Conservation (phyloP, 2,888 invertebrate species). For the Cynaeus angustus region DNA sequence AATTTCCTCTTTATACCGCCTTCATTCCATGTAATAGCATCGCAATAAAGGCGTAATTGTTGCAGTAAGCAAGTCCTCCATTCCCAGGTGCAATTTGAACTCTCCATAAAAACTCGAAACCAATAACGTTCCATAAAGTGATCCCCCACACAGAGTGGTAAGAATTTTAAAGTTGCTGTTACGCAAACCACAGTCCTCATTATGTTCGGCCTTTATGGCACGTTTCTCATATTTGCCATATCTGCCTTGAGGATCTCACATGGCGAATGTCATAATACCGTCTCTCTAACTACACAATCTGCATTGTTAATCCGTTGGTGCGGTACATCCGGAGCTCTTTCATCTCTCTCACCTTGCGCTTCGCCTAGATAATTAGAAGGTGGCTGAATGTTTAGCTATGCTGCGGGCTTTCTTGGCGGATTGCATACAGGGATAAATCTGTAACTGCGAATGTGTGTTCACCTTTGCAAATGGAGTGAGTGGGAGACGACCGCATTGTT, state of each 20-base stretch:
- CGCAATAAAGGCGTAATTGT: slow-evolving; percentile 8
- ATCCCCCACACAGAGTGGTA: slow-evolving; percentile 14
- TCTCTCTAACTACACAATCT: slow-evolving; percentile 45
- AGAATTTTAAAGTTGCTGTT: slow-evolving; percentile 36
- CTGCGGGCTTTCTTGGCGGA: slow-evolving; percentile 46
- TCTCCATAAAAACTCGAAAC: slow-evolving; percentile 10
- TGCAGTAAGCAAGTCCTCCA: slow-evolving; percentile 11
- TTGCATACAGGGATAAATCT: slow-evolving; percentile 44
- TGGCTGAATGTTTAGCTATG: slow-evolving; percentile 49
- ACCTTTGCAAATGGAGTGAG: slow-evolving; percentile 37
- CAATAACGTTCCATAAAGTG: slow-evolving; percentile 29
- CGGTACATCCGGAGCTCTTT: slow-evolving; percentile 37
- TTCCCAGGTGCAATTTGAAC: slow-evolving; percentile 12
- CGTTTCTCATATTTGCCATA: slow-evolving; percentile 47
- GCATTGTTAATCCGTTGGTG: slow-evolving; percentile 50
- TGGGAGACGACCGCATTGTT: slow-evolving; percentile 50
- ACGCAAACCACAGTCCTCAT: slow-evolving; percentile 34
- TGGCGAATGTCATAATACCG: slow-evolving; percentile 50
- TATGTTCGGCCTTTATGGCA: slow-evolving; percentile 34
- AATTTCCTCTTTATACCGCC: slow-evolving; percentile 3
- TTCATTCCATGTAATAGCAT: slow-evolving; percentile 2
- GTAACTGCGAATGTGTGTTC: slow-evolving; percentile 40
- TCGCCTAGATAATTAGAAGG: slow-evolving; percentile 50
- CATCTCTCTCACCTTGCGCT: slow-evolving; percentile 49
- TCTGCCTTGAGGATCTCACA: slow-evolving; percentile 45